Evolutionary conservation across 2,797 vertebrate genomes (phyloP).

Genomic region (Ambastaia sidthimunki): DNA sequence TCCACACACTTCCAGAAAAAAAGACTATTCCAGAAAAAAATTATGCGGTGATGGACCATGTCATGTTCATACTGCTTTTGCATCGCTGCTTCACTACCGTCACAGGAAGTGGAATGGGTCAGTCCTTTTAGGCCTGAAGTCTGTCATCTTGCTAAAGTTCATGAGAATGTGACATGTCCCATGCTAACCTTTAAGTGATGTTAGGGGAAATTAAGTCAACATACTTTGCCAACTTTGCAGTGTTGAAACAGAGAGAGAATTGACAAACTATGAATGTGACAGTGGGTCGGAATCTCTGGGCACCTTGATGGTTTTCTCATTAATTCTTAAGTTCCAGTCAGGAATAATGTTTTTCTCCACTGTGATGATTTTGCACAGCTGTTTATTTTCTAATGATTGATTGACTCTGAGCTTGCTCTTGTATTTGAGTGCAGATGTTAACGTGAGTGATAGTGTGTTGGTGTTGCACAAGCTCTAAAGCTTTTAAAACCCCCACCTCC

Average conservation of each 20-base stretch:
- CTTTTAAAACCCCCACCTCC: conserved; percentile 40
- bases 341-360: neutral
- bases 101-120: conserved; percentile 31
- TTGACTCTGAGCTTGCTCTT: conserved; percentile 25
- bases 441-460: conserved; percentile 31
- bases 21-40: neutral
- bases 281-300: conserved; percentile 8
- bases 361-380: neutral
- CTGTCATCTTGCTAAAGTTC: conserved; percentile 31
- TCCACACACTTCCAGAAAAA: neutral
- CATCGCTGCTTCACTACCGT: conserved; percentile 5
- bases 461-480: conserved; percentile 35
- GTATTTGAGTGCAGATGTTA: conserved; percentile 24
- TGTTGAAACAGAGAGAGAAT: conserved; percentile 36
- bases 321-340: neutral
- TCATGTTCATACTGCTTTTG: conserved; percentile 41
- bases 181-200: conserved; percentile 34
- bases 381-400: conserved; percentile 22
- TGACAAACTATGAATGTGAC: conserved; percentile 38
- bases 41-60: neutral
- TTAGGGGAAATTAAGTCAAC: conserved; percentile 23
- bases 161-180: conserved; percentile 42
- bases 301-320: neutral
- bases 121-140: conserved; percentile 29
- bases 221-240: conserved; percentile 2